Percentiles rank a stretch among this genome's conserved stretches.
Conservation (phyloP, 2,113 vertebrate species). For the Takifugu flavidus region DNA sequence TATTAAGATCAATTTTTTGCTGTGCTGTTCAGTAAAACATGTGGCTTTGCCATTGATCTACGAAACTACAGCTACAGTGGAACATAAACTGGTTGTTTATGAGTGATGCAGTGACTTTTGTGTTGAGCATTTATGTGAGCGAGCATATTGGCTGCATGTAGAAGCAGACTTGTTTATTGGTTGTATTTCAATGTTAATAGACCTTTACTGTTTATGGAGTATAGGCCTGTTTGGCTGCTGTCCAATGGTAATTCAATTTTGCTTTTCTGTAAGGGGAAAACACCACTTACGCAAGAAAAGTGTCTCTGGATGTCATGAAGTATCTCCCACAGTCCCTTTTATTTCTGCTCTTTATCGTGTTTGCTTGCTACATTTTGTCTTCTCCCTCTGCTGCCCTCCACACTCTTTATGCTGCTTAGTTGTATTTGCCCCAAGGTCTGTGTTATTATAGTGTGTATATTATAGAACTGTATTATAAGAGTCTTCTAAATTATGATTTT, state of each 20-base stretch:
- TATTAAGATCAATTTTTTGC: slow-evolving; percentile 42
- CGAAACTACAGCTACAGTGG: slow-evolving; percentile 11
- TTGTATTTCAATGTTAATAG: slow-evolving; percentile 65
- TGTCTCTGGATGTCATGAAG: slow-evolving; percentile 49
- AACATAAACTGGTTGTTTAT: slow-evolving; percentile 46
- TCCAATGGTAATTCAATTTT: slow-evolving; percentile 60
- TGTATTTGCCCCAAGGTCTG: slow-evolving; percentile 11
- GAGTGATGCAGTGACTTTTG: slow-evolving; percentile 22
- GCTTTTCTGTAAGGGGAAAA: slow-evolving; percentile 40
- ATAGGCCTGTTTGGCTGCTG: slow-evolving; percentile 50
- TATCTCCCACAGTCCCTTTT: slow-evolving; percentile 22
- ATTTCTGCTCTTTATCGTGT: slow-evolving; percentile 30
- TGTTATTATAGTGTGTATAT: slow-evolving; percentile 20
- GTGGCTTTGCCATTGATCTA: slow-evolving; percentile 29
- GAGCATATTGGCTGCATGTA: slow-evolving; percentile 48
- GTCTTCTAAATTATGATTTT: slow-evolving; percentile 31
- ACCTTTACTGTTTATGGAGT: slow-evolving; percentile 68
- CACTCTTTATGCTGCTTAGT: slow-evolving; percentile 10
- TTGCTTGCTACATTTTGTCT: slow-evolving; percentile 27
- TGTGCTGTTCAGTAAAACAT: slow-evolving; percentile 33
- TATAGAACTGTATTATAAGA: slow-evolving; percentile 24
- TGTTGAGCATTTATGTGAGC: slow-evolving; percentile 33
- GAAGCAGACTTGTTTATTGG: slow-evolving; percentile 52
- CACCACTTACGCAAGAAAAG: slow-evolving; percentile 44
- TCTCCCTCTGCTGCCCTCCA: slow-evolving; percentile 12